Percentiles rank a stretch among this genome's conserved stretches.
Evolutionary conservation across 2,888 invertebrate genomes (phyloP).

Genomic region (Oeneis ivallda): DNA sequence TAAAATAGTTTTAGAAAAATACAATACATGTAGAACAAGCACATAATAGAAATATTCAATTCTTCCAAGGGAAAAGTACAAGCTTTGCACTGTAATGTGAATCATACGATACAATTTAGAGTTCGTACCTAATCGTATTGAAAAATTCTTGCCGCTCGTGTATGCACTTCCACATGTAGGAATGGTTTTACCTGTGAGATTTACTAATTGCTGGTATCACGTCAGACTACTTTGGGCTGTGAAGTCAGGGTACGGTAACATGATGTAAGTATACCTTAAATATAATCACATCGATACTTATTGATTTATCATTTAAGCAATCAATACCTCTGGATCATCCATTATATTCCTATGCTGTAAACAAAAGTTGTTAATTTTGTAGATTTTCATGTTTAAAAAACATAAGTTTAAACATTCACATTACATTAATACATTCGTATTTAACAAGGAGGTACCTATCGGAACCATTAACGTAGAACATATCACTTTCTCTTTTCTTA

Average conservation of each 20-base stretch:
- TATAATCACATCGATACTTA: too few relatives aligned
- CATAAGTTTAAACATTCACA: too few relatives aligned
- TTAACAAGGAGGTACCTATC: too few relatives aligned
- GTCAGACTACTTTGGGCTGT: too few relatives aligned
- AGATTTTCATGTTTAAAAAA: background rate
- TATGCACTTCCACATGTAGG: background rate
- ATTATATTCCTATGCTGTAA: background rate
- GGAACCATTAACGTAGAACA: too few relatives aligned
- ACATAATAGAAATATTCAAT: background rate
- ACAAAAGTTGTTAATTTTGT: background rate
- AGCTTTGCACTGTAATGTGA: constrained; percentile 8
- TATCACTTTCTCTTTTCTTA: too few relatives aligned
- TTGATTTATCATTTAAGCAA: constrained; percentile 9
- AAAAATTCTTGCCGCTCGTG: background rate
- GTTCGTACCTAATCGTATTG: background rate
- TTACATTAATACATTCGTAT: too few relatives aligned
- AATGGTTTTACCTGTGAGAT: background rate
- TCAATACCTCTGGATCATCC: constrained; percentile 1
- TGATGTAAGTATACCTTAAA: too few relatives aligned
- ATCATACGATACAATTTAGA: constrained; percentile 6
- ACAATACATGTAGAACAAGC: background rate
- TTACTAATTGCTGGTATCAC: too few relatives aligned
- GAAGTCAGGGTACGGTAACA: too few relatives aligned
- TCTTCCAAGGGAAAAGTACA: background rate
- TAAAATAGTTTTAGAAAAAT: too few relatives aligned